Percentiles rank a stretch among this genome's conserved stretches.
Evolutionary conservation across 2,888 invertebrate genomes (phyloP).

Genomic region (Deroplatys truncata): DNA sequence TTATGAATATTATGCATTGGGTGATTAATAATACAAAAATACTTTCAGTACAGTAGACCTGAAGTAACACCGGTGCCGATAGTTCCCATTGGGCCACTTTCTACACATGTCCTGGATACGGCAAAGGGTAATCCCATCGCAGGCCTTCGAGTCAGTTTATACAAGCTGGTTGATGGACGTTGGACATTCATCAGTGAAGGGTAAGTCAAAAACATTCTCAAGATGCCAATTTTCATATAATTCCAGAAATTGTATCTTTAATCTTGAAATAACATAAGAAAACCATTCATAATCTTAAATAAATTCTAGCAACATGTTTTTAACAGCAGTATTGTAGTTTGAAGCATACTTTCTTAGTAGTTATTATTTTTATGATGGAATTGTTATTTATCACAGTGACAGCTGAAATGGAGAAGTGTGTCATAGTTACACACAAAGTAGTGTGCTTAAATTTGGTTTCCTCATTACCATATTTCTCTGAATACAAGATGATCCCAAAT

Average conservation of each 20-base stretch:
- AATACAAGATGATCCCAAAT: too few relatives aligned
- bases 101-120: constrained; percentile 72
- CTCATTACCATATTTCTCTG: too few relatives aligned
- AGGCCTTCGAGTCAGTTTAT: constrained; percentile 63
- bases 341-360: too few relatives aligned
- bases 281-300: too few relatives aligned
- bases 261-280: not conserved
- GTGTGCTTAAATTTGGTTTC: too few relatives aligned
- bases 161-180: constrained; percentile 57
- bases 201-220: constrained; percentile 41
- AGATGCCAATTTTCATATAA: not conserved
- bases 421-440: too few relatives aligned
- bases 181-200: constrained; percentile 58
- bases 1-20: not conserved
- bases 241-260: not conserved
- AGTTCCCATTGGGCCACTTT: constrained; percentile 48
- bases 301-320: too few relatives aligned
- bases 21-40: not conserved
- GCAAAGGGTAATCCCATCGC: constrained; percentile 62
- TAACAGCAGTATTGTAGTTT: too few relatives aligned
- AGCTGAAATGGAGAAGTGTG: too few relatives aligned
- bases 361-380: too few relatives aligned
- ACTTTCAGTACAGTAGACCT: not conserved
- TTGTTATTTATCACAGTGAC: too few relatives aligned
- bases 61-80: not conserved